Evolutionary conservation across 2,113 vertebrate species (phyloP).

Genomic region (Macrotis lagotis): DNA sequence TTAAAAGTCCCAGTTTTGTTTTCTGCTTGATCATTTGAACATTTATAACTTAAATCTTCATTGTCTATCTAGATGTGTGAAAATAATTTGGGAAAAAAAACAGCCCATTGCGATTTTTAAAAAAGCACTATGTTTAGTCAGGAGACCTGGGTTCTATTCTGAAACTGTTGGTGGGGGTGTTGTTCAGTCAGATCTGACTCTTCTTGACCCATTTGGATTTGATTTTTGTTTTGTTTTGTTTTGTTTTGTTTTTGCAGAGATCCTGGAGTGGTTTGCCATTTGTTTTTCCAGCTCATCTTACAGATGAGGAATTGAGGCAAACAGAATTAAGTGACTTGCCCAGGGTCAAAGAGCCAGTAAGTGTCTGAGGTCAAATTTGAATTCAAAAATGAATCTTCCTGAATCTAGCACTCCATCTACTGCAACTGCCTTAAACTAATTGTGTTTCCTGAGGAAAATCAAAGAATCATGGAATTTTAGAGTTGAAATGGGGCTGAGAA

Average conservation of each 20-base stretch:
- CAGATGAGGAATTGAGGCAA: neutral
- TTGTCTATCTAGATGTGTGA: conserved; percentile 10
- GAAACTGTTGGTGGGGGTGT: neutral
- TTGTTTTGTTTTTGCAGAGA: neutral
- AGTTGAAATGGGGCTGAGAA: neutral
- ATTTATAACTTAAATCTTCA: conserved; percentile 44
- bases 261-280: neutral
- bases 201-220: neutral
- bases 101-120: neutral
- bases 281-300: neutral
- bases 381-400: neutral
- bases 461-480: neutral
- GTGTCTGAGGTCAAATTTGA: too few species aligned
- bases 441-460: neutral
- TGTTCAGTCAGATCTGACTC: neutral
- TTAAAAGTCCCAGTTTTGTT: conserved; percentile 23
- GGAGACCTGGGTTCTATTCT: neutral
- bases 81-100: neutral
- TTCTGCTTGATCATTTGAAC: neutral
- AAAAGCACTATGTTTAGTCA: neutral
- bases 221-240: neutral
- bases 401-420: neutral
- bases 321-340: neutral
- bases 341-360: neutral
- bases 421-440: neutral